Evolutionary conservation across 2,797 vertebrate species (phyloP), one percentile per base, ranked within the genome.

Genomic region (Selene dorsalis): DNA sequence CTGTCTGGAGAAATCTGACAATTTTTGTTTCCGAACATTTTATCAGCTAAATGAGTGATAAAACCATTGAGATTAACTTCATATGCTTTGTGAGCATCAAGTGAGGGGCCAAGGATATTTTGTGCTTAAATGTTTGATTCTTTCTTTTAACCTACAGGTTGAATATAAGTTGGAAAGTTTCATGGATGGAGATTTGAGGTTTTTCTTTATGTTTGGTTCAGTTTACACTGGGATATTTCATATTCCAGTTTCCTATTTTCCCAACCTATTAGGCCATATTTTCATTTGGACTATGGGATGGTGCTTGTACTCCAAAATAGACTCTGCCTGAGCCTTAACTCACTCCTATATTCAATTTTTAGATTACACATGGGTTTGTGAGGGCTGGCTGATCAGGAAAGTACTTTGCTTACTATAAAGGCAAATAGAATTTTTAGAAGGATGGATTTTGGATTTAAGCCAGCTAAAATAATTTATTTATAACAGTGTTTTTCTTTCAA

Each of bases 401-500:
- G 12, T 6, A 4, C 59, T 14, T 65, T 83, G 35, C n/a, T 20
- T 41, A 55, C 24, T 66, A 16, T 83, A 53, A 45, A 62, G 57
- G 50, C n/a, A 59, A 70, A 64, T 47, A 5, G 41, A 48, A 24
- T 18, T 71, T 71, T 18, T 41, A 53, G 16, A 20, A 73, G 53
- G 45, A 39, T 30, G 24, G n/a, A 72, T 64, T 70, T 73, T 82
- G 66, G 66, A 71, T 59, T 10, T 0, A 48, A 16, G 50, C 70
- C 78, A 79, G 24, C 32, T 52, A 2, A 70, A 79, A 83, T 80
- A 1, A 78, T 66, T 83, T 77, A 84, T 88, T 79, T 73, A 83
- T 83, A 39, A 47, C 7, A 35, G 60, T 47, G 26, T 69, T 79
- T 75, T 75, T 66, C 38, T 60, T 56, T 65, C 47, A 73, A 69